Evolutionary conservation across 1,140 invertebrate species (phyloP), one percentile per base, ranked within the genome.

Genomic region (Zaprionus kolodkinae): DNA sequence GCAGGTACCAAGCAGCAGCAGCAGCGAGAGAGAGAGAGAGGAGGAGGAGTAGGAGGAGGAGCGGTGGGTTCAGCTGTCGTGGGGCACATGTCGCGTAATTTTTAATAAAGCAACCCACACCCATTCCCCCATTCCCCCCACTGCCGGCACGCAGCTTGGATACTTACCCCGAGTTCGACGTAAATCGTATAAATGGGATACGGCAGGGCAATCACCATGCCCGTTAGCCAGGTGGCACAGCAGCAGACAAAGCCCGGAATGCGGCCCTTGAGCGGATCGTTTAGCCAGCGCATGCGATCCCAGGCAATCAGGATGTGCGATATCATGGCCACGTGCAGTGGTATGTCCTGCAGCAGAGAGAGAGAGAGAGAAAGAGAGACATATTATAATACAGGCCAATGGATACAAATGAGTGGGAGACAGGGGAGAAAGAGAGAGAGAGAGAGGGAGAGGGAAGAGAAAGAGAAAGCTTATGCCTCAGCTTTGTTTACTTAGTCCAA

Each of bases 181-280:
- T 96, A 96, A 67, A 95, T 95, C 50, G 95, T 95, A 83, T 96
- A 96, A 35, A 96, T 95, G 38, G 95, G 95, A 93, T 95, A 96
- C 1, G 96, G 96, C 67, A 96, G 91, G 1, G 96, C 95, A 27
- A 96, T 94, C 81, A 96, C 95, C 67, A 96, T 93, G 13, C 95
- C 95, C 25, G 94, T 94, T 6, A 96, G 94, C 96, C 96, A 96
- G 17, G 95, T 94, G 40, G 94, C 95, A 15, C 96, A 93, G 30
- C 94, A 94, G 81, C 95, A 96, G n/a, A 94, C 94, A 78, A 94
- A 95, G 64, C 94, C 93, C 7, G 95, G 95, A 40, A 96, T 90
- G 38, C 95, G 93, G 7, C 94, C 94, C 89, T 94, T 95, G 43
- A 94, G 93, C 3, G 95, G 95, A 88, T 96, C 94, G 62, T 94